Evolutionary conservation across 2,113 vertebrate genomes (phyloP), one percentile per base, ranked within the genome.

Genomic region (Recurvirostra avosetta): DNA sequence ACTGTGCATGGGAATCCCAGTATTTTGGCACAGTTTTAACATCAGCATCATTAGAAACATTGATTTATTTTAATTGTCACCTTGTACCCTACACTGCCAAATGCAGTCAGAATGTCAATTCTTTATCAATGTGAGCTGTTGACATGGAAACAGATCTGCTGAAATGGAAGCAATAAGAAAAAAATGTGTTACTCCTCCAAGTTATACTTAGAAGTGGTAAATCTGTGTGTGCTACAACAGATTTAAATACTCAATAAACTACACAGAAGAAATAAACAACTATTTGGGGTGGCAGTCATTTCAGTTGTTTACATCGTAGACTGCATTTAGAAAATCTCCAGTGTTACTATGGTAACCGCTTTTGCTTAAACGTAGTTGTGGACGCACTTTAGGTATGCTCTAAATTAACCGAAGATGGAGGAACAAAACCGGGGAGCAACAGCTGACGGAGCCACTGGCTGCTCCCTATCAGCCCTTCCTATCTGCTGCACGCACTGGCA

Each of bases 271-370:
- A 97, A 96, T 91, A 98, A 98, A 97, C 53, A 96, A 96, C 90
- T 97, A 91, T 97, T 95, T 94, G 92, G 74, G 86, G 82, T 96
- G 86, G 95, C 52, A 98, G 97, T 95, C 91, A 91, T 96, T 97
- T 97, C 80, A 85, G 94, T 88, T 98, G 92, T 97, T 98, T 98
- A 97, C 92, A 98, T 97, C 91, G 93, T 14, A 91, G 93, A 27
- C 96, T 95, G 89, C 89, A 96, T 97, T 98, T 97, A 98, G 96
- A 97, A 98, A 97, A 94, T 58, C 96, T 96, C 85, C 94, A 72
- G 81, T 90, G 98, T 98, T 98, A 95, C 97, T 88, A 98, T 98
- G 97, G 97, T 82, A 98, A 98, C 97, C 50, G 29, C 93, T 97
- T 97, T 97, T 82, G 58, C 95, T 98, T 97, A 97, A 98, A 96